These are phyloP conservation scores for Calameuta idolon DNA, from an alignment of 2,888 invertebrate genomes.

Conservation along the genomic window DNA sequence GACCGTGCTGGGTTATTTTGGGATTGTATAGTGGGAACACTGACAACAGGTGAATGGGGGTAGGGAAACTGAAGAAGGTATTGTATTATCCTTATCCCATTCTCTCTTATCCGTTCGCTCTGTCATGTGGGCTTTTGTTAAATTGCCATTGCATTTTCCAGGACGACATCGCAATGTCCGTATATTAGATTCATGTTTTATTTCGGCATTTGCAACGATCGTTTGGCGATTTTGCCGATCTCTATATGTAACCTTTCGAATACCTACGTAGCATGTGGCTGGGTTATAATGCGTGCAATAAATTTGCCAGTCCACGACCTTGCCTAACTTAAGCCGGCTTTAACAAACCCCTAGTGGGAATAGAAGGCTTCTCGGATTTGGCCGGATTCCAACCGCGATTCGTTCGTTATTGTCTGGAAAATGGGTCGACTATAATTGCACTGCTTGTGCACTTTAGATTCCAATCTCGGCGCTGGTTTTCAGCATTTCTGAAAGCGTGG, in stretches of 20 bases:
- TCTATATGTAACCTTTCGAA: constrained; percentile 11
- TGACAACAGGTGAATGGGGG: not conserved
- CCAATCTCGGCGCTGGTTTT: constrained; percentile 33
- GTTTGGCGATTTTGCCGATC: constrained; percentile 23
- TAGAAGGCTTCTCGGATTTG: constrained; percentile 53
- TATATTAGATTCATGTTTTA: constrained; percentile 13
- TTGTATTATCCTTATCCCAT: constrained; percentile 5
- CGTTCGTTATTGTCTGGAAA: constrained; percentile 63
- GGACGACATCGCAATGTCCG: constrained; percentile 13
- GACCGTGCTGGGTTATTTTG: not conserved
- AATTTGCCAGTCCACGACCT: constrained; percentile 47
- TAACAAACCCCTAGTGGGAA: constrained; percentile 53
- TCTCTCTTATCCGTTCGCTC: constrained; percentile 6
- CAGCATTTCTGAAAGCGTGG: constrained; percentile 13
- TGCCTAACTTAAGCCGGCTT: constrained; percentile 60
- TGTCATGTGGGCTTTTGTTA: constrained; percentile 22
- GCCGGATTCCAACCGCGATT: constrained; percentile 56
- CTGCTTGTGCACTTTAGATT: constrained; percentile 38
- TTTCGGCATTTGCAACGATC: constrained; percentile 15
- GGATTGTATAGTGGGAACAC: not conserved
- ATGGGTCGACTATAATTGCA: constrained; percentile 63
- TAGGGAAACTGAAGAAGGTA: not conserved
- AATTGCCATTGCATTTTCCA: constrained; percentile 31
- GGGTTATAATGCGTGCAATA: constrained; percentile 27
- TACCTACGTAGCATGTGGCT: constrained; percentile 2